phyloP scores from a whole-genome alignment of 2,888 invertebrate genomes.

The Parnassius mnemosyne region DNA sequence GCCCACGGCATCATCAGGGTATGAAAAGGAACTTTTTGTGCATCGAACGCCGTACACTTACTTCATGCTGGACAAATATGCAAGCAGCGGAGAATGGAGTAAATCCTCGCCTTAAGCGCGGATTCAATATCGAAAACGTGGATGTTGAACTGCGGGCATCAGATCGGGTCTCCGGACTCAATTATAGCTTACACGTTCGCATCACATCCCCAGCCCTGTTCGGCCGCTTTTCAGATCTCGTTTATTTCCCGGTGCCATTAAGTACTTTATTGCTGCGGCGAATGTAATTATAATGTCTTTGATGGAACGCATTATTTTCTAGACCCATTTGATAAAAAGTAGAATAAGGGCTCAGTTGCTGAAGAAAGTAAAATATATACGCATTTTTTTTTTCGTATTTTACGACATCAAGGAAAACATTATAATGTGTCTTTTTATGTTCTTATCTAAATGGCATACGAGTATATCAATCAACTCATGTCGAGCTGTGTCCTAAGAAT shows the following conservation, averaged over 20 bases:
- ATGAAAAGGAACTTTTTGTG: no score
- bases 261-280: conserved; percentile 12
- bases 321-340: conserved; percentile 6
- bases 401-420: no score
- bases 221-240: conserved; percentile 13
- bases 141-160: conserved; percentile 32
- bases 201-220: conserved; percentile 2
- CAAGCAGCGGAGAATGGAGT: no score
- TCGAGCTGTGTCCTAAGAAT: no score
- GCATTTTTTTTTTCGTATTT: not conserved
- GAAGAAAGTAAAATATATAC: not conserved
- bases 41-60: no score
- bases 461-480: no score
- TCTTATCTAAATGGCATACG: no score
- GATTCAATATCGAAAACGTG: conserved; percentile 40
- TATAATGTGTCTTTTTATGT: no score
- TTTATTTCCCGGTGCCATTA: conserved; percentile 25
- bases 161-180: conserved; percentile 13
- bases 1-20: no score
- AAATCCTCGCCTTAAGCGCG: conserved; percentile 18
- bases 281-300: conserved; percentile 20
- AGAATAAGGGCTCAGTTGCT: not conserved
- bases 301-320: conserved; percentile 17
- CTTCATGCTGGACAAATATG: no score
- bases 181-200: conserved; percentile 22